Conservation (phyloP, 2,888 invertebrate species). For the Drosophila silvestris region DNA sequence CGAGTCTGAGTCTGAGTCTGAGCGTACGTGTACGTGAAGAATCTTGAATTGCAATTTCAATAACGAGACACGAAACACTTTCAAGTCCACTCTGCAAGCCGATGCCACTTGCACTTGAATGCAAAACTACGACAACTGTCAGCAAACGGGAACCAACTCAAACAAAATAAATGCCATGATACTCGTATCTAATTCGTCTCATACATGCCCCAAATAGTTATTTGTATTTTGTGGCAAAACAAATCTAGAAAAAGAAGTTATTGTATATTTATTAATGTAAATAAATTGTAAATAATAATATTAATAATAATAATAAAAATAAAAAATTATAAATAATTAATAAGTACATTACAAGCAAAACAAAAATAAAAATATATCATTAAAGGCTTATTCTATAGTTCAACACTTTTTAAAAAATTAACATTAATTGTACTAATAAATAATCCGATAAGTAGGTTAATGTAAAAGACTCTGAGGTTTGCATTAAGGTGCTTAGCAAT, state of each 20-base stretch:
- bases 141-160: conserved; percentile 22
- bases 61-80: conserved; percentile 79
- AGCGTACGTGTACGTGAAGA: conserved; percentile 71
- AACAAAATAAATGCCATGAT: conserved; percentile 6
- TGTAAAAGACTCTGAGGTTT: background rate
- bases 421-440: background rate
- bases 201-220: conserved; percentile 1
- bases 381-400: too few species aligned
- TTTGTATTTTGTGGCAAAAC: background rate
- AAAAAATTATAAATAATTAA: too few species aligned
- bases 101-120: conserved; percentile 69
- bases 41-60: conserved; percentile 79
- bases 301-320: too few species aligned
- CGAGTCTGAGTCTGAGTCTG: background rate
- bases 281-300: too few species aligned
- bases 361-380: background rate
- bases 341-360: background rate
- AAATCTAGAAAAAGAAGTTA: background rate
- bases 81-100: conserved; percentile 62
- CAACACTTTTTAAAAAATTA: too few species aligned
- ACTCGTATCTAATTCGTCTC: background rate
- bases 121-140: conserved; percentile 25
- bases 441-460: background rate
- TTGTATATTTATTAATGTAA: background rate
- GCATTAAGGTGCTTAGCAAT: too few species aligned